Conservation (phyloP, 2,888 invertebrate genomes). For the Rhagophthalmus giganteus region DNA sequence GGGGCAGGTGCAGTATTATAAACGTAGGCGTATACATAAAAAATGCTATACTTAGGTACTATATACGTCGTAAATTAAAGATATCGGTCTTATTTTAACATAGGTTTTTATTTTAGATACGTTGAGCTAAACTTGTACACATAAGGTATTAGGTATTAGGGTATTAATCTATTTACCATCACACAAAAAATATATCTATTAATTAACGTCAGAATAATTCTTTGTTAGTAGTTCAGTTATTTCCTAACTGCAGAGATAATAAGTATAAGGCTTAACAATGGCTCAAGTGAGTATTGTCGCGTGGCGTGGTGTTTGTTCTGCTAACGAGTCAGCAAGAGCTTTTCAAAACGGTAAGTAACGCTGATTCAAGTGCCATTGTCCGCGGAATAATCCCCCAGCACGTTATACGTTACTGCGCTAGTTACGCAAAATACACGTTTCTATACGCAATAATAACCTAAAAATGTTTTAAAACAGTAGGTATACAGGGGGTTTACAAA, state of each 20-base stretch:
- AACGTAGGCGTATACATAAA: constrained; percentile 32
- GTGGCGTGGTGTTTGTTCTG: constrained; percentile 40
- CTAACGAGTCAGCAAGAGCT: constrained; percentile 37
- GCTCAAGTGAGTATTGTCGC: constrained; percentile 38
- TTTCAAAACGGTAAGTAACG: constrained; percentile 33
- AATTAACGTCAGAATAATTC: constrained; percentile 15
- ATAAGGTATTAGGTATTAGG: no score
- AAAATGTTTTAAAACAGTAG: no score
- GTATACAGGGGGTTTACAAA: no score
- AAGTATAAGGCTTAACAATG: constrained; percentile 33
- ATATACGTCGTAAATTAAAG: no score
- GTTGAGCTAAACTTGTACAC: no score
- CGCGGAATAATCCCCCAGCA: constrained; percentile 23
- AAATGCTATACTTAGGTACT: no score
- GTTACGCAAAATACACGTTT: no score
- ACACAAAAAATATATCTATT: no score
- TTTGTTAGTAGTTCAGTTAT: constrained; percentile 31
- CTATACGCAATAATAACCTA: no score
- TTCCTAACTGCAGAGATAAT: constrained; percentile 36
- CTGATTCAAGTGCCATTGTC: constrained; percentile 30
- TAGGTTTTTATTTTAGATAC: no score
- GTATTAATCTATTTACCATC: no score
- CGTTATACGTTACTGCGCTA: constrained; percentile 6
- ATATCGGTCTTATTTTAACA: no score
- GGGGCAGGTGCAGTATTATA: constrained; percentile 30